phyloP scores from a whole-genome alignment of 2,113 vertebrate genomes.

The Trogon surrucura region DNA sequence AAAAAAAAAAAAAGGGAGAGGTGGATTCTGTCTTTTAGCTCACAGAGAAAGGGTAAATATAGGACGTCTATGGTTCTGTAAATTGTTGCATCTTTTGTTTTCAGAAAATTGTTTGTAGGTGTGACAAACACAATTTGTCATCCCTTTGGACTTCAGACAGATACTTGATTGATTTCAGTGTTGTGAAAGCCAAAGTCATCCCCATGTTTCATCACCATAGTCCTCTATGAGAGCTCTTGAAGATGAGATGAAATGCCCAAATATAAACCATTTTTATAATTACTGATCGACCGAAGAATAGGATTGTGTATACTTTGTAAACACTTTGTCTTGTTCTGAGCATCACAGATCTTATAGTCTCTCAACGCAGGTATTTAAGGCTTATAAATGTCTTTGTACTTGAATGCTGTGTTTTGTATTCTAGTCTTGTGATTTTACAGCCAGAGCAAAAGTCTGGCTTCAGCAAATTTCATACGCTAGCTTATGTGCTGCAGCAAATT shows the following conservation, averaged over 20 bases:
- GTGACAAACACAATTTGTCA: not conserved
- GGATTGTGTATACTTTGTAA: not conserved
- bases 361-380: not conserved
- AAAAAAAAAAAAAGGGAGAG: not conserved
- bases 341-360: not conserved
- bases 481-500: not conserved
- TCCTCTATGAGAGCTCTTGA: not conserved
- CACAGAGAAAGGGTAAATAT: not conserved
- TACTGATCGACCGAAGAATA: not conserved
- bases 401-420: not conserved
- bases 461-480: not conserved
- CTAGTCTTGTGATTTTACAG: not conserved
- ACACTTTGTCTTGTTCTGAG: not conserved
- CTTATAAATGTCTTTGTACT: not conserved
- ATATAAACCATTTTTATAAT: not conserved
- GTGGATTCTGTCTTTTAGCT: not conserved
- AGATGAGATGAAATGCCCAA: not conserved
- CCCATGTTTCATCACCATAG: not conserved
- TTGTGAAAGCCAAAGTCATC: not conserved
- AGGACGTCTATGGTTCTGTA: not conserved
- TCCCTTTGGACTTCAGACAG: not conserved
- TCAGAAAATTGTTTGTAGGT: slow-evolving; percentile 8
- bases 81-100: not conserved
- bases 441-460: not conserved
- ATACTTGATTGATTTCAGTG: not conserved